A percentile compares a stretch with the other conserved stretches of the same genome.
phyloP scores from a whole-genome alignment of 1,140 invertebrate genomes.

The Apis laboriosa region DNA sequence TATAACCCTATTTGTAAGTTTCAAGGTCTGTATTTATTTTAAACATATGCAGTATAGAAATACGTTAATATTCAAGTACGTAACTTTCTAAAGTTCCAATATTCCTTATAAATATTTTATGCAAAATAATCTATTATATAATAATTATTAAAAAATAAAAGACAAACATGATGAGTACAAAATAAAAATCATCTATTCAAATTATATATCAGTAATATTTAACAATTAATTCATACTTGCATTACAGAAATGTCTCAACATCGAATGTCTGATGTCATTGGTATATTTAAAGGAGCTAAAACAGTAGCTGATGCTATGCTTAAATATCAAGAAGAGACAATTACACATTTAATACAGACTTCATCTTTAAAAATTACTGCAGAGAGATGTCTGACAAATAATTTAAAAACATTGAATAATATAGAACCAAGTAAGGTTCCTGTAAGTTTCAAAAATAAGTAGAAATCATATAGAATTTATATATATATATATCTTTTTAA shows the following conservation, averaged over 20 bases:
- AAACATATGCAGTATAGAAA: neutral
- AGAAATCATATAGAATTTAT: neutral
- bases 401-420: slow-evolving; percentile 65
- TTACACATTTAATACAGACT: slow-evolving; percentile 68
- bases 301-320: slow-evolving; percentile 70
- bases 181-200: neutral
- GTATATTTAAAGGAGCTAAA: slow-evolving; percentile 71
- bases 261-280: slow-evolving; percentile 72
- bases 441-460: slow-evolving; percentile 73
- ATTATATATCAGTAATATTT: neutral
- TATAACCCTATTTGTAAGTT: slow-evolving; percentile 27
- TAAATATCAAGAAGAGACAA: slow-evolving; percentile 70
- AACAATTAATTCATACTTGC: neutral
- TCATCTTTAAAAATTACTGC: slow-evolving; percentile 70
- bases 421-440: slow-evolving; percentile 78
- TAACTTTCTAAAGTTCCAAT: neutral
- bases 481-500: neutral
- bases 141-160: neutral
- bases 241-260: slow-evolving; percentile 70
- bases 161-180: neutral
- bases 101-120: slow-evolving; percentile 8
- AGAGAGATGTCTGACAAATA: slow-evolving; percentile 64
- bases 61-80: slow-evolving; percentile 11
- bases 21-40: slow-evolving; percentile 43
- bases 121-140: neutral